Base-by-base conservation (phyloP, 2,797 vertebrate species). In the Sternotherus odoratus region DNA sequence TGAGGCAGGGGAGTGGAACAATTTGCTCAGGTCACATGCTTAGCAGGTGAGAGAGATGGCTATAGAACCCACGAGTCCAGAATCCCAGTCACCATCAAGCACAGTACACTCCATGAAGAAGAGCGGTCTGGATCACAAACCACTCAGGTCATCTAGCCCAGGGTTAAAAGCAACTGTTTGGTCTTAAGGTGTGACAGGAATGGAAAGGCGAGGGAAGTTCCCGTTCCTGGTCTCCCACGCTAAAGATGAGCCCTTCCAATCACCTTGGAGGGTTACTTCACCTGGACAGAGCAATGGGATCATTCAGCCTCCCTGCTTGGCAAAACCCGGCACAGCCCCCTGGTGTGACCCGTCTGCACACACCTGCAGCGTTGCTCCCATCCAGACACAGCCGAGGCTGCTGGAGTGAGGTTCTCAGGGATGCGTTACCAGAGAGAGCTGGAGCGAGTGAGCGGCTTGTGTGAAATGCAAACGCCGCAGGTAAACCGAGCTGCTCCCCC, bases 381-480 rank as follows among this genome's bases (percentile, higher is more conserved):
- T 90, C 88, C 92, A 87, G 87, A 94, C 92, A 95, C 91, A 96
- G 57, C 36, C 48, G 1, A 0, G 19, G 85, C 79, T 72, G 90
- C 86, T 57, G 63, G 53, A 56, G 82, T 54, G 83, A 90, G 88
- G 10, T 83, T 87, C 77, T 83, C 92, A 63, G 90, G 91, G 89
- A 89, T 19, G 60, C 90, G n/a, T 77, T 81, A 57, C 86, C 69
- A 87, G 39, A 90, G 90, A 90, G 30, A n/a, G 92, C 95, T 94
- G 95, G 93, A 87, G 96, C 89, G 89, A 92, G 92, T 53, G 90
- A 83, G 88, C 86, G 90, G 89, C 90, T 92, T 86, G 63, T 95
- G 92, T 91, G 95, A 93, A 94, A 60, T 21, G 87, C 85, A 3
- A 91, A 60, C 1, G 2, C 74, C 79, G 78, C 92, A 36, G 36